Base-by-base conservation (phyloP, 2,888 invertebrate genomes). In the Diadromus collaris region DNA sequence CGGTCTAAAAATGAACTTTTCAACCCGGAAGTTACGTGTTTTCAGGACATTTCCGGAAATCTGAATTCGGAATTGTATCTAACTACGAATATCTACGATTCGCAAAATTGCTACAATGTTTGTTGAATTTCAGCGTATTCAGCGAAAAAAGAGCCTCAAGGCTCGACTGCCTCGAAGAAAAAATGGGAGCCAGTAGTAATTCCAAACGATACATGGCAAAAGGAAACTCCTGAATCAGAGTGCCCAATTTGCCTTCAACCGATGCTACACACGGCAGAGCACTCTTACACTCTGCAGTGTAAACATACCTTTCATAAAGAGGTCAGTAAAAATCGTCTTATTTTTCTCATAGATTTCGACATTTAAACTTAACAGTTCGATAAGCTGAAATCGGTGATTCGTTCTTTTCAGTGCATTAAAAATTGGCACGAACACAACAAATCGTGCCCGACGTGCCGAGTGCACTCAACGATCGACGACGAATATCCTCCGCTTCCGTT, bases 401-500 rank as follows among this genome's bases (percentile, higher is more conserved):
- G 69, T 74, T 71, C 13, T 64, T 86, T 85, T 64, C 78, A 88
- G 87, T 88, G 88, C 51, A 82, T 88, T 4, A 75, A 82, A 60
- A 19, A 44, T 29, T 88, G 88, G 88, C 82, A 87, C 19, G 65
- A 79, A 6, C 64, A 76, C 5, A 83, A 80, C 48, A 80, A 81
- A 24, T 83, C 85, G 0, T 89, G 88, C 67, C 88, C 88, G n/a
- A 83, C 71, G 21, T 88, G 88, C 61, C 81, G 85, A 6, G 48
- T 81, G 2, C 81, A 79, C 54, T 81, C 83, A n/a, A 84, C 82
- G 7, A 77, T 86, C 19, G 85, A 87, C 69, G 84, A 86, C 19
- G 86, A 88, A 24, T 88, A 85, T 73, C 87, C 87, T 19, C 86
- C 87, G 13, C 78, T 88, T 27, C 81, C 79, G n/a, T 76, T 71